Evolutionary conservation across 2,888 invertebrate genomes (phyloP).

Genomic region (Andrena marginata): DNA sequence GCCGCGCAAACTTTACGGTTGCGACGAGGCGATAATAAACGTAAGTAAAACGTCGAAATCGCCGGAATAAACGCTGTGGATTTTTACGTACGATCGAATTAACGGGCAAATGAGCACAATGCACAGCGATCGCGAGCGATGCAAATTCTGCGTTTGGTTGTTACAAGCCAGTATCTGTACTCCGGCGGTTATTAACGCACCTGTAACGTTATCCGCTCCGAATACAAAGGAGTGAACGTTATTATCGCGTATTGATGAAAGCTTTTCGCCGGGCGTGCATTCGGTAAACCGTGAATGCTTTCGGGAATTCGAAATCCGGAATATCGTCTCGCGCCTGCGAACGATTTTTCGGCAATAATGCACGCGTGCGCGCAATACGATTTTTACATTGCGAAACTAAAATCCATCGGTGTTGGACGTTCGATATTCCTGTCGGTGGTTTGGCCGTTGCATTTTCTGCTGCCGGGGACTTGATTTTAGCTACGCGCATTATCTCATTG

Average conservation of each 20-base stretch:
- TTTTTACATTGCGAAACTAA: neutral
- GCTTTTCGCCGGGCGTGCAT: neutral
- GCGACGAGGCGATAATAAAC: neutral
- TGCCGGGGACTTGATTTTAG: constrained; percentile 4
- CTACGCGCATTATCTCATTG: neutral
- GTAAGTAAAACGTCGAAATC: neutral
- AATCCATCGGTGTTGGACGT: neutral
- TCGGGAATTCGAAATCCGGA: neutral
- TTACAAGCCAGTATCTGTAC: neutral
- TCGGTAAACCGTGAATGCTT: constrained; percentile 1
- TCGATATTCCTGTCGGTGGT: neutral
- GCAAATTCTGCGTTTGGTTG: too few relatives aligned
- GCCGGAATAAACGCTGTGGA: too few relatives aligned
- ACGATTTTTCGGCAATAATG: neutral
- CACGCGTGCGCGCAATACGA: neutral
- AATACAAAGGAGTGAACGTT: neutral
- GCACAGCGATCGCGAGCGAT: too few relatives aligned
- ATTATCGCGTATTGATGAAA: neutral
- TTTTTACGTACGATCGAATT: too few relatives aligned
- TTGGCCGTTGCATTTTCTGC: neutral
- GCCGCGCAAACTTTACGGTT: neutral
- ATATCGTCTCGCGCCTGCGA: neutral
- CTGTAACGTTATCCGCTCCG: neutral
- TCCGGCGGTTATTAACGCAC: neutral
- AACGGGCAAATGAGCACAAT: too few relatives aligned